phyloP scores from a whole-genome alignment of 35 echinoderm and acorn worm genomes.

The Amphiura filiformis region DNA sequence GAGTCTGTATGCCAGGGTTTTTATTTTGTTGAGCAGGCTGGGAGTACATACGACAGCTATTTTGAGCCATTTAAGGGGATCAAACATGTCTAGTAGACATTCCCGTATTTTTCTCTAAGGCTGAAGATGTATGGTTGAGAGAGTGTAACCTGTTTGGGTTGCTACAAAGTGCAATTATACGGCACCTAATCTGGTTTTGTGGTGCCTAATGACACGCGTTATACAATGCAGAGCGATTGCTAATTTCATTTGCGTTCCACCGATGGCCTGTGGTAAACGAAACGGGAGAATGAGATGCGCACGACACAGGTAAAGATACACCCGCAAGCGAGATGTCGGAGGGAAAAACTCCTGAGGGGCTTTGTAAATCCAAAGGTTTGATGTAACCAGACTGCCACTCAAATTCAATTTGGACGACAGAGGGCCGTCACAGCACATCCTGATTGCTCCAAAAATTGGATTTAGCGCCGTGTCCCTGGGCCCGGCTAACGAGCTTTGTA shows the following conservation, averaged over 20 bases:
- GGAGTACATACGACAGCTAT: background rate
- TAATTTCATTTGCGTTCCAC: constrained; percentile 6
- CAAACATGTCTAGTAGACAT: background rate
- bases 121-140: background rate
- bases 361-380: constrained; percentile 8
- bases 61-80: background rate
- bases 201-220: background rate
- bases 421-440: background rate
- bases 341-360: background rate
- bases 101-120: background rate
- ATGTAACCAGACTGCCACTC: constrained; percentile 7
- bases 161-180: constrained; percentile 7
- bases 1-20: background rate
- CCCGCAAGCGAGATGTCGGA: background rate
- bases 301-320: constrained; percentile 11
- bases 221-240: background rate
- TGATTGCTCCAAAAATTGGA: background rate
- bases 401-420: background rate
- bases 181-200: constrained; percentile 1
- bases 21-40: too few relatives aligned
- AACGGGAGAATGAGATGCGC: background rate
- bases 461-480: constrained; percentile 8
- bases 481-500: background rate
- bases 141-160: background rate
- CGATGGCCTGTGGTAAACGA: constrained; percentile 3